Evolutionary conservation across 2,888 invertebrate species (phyloP).

Genomic region (Spilosoma lubricipeda): DNA sequence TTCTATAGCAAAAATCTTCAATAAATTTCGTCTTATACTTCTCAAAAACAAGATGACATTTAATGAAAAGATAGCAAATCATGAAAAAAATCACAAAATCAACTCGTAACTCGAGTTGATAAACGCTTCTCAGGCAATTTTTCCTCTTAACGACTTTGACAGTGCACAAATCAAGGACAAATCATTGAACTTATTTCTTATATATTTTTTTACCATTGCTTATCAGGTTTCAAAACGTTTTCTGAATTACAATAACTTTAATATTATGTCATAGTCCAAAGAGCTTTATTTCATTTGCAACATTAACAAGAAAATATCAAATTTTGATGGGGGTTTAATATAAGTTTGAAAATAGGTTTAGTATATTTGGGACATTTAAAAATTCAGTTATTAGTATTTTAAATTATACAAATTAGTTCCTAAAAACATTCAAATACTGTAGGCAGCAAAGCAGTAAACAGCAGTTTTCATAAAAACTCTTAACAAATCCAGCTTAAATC

Average conservation of each 20-base stretch:
- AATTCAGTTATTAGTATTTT: background rate
- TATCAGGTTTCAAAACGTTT: background rate
- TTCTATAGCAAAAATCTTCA: no score
- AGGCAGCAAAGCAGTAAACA: background rate
- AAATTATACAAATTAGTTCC: no score
- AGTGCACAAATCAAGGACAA: conserved; percentile 59
- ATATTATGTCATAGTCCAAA: background rate
- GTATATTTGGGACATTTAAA: no score
- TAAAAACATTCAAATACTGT: background rate
- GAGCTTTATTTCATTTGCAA: background rate
- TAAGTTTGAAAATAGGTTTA: no score
- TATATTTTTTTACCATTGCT: conserved; percentile 50
- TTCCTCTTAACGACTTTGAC: conserved; percentile 43
- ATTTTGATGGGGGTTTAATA: no score
- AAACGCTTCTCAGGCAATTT: conserved; percentile 32
- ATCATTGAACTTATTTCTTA: conserved; percentile 63
- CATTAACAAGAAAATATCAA: background rate
- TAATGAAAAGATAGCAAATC: background rate
- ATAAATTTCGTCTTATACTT: no score
- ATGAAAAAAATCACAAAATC: conserved; percentile 8
- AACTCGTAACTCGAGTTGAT: conserved; percentile 20
- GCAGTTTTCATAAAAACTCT: background rate
- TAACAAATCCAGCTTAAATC: background rate
- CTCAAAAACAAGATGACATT: background rate
- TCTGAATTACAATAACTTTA: background rate